Evolutionary conservation across 2,797 vertebrate species (phyloP).

Genomic region (Xenopus petersii): DNA sequence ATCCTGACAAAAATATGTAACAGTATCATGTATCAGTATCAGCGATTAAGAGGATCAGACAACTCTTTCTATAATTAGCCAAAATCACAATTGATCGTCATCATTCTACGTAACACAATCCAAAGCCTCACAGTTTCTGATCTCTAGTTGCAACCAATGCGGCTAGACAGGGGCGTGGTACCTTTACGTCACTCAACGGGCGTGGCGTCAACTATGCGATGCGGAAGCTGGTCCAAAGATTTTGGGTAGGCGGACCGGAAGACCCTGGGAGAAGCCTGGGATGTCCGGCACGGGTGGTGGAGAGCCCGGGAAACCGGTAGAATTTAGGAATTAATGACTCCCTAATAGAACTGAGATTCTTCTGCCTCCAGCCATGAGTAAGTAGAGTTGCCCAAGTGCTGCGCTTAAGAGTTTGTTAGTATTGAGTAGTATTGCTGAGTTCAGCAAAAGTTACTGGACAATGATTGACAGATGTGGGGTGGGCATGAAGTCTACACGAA

Average conservation of each 20-base stretch:
- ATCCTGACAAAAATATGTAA: too few species aligned
- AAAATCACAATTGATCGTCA: not conserved
- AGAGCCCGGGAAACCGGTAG: conserved; percentile 24
- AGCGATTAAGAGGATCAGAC: conserved; percentile 17
- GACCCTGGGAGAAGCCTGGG: conserved; percentile 17
- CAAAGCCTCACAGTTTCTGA: too few species aligned
- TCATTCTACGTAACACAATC: not conserved
- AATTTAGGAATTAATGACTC: not conserved
- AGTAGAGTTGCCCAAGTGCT: not conserved
- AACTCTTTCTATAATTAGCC: conserved; percentile 12
- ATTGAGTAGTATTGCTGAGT: not conserved
- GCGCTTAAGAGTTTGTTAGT: not conserved
- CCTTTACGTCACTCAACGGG: not conserved
- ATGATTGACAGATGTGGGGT: too few species aligned
- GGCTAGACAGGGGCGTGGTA: not conserved
- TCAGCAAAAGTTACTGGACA: not conserved
- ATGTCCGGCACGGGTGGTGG: conserved; percentile 34
- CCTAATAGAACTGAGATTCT: not conserved
- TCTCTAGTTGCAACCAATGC: too few species aligned
- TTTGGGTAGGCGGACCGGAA: conserved; percentile 38
- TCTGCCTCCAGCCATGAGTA: conserved; percentile 30
- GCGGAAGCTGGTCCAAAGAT: conserved; percentile 37
- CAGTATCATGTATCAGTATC: too few species aligned
- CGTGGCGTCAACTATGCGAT: conserved; percentile 17
- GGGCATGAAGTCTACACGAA: too few species aligned